A percentile compares a stretch with the other conserved stretches of the same genome.
These are phyloP conservation scores for Apostichopus japonicus DNA, from an alignment of 35 echinoderm and acorn worm genomes.

Conservation along the genomic window DNA sequence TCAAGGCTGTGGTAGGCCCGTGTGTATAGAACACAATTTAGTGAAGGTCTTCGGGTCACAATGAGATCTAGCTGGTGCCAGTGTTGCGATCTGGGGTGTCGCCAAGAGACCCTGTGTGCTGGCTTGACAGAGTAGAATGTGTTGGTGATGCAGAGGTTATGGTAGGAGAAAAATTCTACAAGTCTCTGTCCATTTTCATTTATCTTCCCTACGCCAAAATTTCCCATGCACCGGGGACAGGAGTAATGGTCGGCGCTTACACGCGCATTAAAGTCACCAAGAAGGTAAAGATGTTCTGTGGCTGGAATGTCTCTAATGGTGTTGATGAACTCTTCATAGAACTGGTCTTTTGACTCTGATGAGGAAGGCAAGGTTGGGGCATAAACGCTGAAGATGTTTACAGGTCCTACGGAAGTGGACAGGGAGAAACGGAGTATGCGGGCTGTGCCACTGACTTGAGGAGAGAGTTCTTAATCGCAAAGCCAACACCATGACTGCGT, in stretches of 20 bases:
- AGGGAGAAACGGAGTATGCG: neutral
- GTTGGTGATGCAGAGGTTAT: slow-evolving; percentile 25
- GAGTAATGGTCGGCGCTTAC: neutral
- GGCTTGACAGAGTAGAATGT: neutral
- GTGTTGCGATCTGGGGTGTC: neutral
- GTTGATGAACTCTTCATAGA: neutral
- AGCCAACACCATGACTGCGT: neutral
- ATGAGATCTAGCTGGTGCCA: slow-evolving; percentile 44
- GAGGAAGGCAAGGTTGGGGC: slow-evolving; percentile 11
- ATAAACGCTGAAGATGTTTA: slow-evolving; percentile 12
- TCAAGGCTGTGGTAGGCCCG: slow-evolving; percentile 25
- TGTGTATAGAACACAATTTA: neutral
- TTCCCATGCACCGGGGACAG: neutral
- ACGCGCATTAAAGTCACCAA: slow-evolving; percentile 39
- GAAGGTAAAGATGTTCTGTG: neutral
- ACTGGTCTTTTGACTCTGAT: neutral
- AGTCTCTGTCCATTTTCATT: slow-evolving; percentile 34
- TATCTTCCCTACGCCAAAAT: slow-evolving; percentile 14
- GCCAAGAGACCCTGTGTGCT: too few relatives aligned
- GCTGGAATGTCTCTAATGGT: neutral
- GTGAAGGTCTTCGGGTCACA: neutral
- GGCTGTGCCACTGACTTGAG: neutral
- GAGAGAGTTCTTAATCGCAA: slow-evolving; percentile 2
- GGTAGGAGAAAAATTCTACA: neutral
- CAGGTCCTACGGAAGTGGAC: neutral